A percentile compares a stretch with the other conserved stretches of the same genome.
These are phyloP conservation scores for Erannis defoliaria DNA, from an alignment of 2,888 invertebrate species.

Conservation along the genomic window DNA sequence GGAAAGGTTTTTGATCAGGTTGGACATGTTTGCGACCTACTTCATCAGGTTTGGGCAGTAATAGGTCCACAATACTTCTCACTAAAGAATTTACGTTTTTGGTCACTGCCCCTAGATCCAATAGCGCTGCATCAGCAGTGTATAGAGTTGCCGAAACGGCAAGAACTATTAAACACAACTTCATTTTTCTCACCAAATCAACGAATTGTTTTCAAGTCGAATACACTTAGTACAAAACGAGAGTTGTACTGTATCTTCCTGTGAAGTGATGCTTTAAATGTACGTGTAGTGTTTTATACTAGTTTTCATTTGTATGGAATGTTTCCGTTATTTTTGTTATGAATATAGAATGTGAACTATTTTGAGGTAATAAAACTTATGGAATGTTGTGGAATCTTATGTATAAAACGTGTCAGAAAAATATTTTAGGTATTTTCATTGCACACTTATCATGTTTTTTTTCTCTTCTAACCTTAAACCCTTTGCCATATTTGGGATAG, in stretches of 20 bases:
- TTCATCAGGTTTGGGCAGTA: neutral
- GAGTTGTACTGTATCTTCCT: neutral
- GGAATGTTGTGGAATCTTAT: neutral
- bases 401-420: neutral
- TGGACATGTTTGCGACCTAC: neutral
- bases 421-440: neutral
- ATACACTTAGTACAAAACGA: neutral
- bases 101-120: neutral
- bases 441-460: neutral
- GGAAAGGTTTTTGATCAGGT: neutral
- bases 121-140: neutral
- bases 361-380: neutral
- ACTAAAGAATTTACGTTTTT: neutral
- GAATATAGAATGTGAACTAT: neutral
- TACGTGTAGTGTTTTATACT: neutral
- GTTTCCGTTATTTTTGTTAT: neutral
- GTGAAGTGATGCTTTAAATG: neutral
- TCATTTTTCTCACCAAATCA: neutral
- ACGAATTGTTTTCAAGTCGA: neutral
- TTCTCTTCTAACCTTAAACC: neutral
- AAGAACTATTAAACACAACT: neutral
- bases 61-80: neutral
- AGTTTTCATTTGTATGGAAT: neutral
- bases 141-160: conserved; percentile 1
- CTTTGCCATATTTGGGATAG: no score